Evolutionary conservation across 2,113 vertebrate genomes (phyloP).

Genomic region (Stegostoma tigrinum): DNA sequence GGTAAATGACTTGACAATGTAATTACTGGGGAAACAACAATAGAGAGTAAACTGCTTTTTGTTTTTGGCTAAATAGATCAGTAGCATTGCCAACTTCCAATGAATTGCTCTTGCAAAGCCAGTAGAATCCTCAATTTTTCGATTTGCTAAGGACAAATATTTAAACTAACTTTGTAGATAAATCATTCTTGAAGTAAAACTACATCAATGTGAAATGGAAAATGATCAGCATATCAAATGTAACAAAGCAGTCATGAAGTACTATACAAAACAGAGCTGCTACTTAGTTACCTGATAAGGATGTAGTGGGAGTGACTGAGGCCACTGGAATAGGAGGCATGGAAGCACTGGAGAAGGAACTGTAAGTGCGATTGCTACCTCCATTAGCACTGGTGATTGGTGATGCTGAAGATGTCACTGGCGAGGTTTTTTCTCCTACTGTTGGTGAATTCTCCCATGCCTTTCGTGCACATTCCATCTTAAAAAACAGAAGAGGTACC

Average conservation of each 20-base stretch:
- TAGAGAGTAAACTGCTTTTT: background rate
- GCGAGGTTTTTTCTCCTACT: constrained; percentile 81
- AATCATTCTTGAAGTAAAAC: background rate
- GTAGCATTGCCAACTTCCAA: background rate
- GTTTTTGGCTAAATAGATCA: background rate
- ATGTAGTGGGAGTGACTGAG: constrained; percentile 91
- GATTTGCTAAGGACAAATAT: background rate
- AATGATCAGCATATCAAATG: background rate
- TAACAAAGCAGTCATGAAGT: background rate
- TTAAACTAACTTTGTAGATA: background rate
- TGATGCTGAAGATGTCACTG: constrained; percentile 77
- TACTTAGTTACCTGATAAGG: constrained; percentile 70
- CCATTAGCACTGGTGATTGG: constrained; percentile 64
- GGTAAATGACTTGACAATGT: background rate
- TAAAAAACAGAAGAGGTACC: constrained; percentile 35
- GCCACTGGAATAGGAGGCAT: constrained; percentile 93
- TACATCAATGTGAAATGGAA: background rate
- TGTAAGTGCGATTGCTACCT: constrained; percentile 72
- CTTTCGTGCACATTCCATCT: constrained; percentile 98
- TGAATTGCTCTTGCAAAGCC: background rate
- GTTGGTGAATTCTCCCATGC: constrained; percentile 97
- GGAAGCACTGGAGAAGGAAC: constrained; percentile 85
- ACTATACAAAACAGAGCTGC: background rate
- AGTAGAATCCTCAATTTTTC: background rate
- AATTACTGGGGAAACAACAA: background rate